phyloP scores from a whole-genome alignment of 2,888 invertebrate species.

The Perizoma affinitatum region DNA sequence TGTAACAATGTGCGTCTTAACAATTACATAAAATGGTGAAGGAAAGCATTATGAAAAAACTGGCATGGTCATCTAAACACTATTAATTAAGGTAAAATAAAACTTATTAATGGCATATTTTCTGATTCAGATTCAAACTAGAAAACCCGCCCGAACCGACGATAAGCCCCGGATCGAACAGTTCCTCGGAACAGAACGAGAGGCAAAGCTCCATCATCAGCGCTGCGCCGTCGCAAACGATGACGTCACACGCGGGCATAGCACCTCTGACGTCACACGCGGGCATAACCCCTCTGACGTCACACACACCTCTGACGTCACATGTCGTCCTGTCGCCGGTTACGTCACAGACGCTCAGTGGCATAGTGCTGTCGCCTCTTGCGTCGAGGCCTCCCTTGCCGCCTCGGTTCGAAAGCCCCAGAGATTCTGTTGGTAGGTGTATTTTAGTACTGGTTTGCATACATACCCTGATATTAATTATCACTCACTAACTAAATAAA shows the following conservation, averaged over 20 bases:
- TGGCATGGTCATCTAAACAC: too few species aligned
- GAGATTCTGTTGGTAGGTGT: constrained; percentile 58
- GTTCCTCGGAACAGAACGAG: constrained; percentile 78
- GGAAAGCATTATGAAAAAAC: too few species aligned
- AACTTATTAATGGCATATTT: not conserved
- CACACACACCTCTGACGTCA: constrained; percentile 29
- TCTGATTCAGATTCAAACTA: constrained; percentile 64
- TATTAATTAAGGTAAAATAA: too few species aligned
- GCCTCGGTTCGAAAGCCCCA: constrained; percentile 67
- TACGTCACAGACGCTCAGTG: constrained; percentile 37
- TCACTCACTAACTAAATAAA: too few species aligned
- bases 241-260: constrained; percentile 37
- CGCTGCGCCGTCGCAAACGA: constrained; percentile 50
- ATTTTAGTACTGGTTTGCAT: not conserved
- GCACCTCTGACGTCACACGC: constrained; percentile 37
- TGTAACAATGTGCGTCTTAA: too few species aligned
- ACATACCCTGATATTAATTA: too few species aligned
- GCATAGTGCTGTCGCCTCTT: constrained; percentile 63
- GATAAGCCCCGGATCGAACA: constrained; percentile 78
- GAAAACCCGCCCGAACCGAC: constrained; percentile 71
- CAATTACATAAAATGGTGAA: too few species aligned
- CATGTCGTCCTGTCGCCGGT: constrained; percentile 28
- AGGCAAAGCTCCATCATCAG: constrained; percentile 76
- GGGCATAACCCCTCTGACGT: constrained; percentile 14
- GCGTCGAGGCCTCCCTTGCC: constrained; percentile 67